Evolutionary conservation across 2,113 vertebrate species (phyloP), one percentile per base, ranked within the genome.

Genomic region (Emydocephalus ijimae): DNA sequence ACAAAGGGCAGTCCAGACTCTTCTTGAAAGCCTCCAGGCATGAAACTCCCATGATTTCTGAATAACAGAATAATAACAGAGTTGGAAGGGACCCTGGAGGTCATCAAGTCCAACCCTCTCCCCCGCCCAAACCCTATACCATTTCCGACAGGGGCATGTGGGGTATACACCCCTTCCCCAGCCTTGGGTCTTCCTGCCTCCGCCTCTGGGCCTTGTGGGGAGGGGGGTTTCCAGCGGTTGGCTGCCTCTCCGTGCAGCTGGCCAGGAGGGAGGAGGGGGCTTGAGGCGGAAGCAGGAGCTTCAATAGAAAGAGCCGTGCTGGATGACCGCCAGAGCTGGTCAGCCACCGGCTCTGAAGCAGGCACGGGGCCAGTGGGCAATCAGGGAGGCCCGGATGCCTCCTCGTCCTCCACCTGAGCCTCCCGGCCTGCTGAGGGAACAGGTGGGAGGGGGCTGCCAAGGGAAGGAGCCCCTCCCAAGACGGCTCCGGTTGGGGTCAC

Each of bases 181-280:
- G 4, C 50, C 24, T 48, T 15, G 11, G 45, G 26, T 10, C 39
- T 52, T 52, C 86, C 48, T 52, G 26, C 20, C 45, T 61, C 64
- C 57, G 15, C 26, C 29, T n/a, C 34, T 45, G 61, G 85, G 18
- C 48, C 34, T 15, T 11, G 18, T 20, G 5, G 43, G 50, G 59
- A 29, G 87, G 11, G 87, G 64, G 61, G 10, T 9, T 85, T 50
- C 69, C 52, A 34, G 57, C 52, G 7, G 87, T n/a, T 59, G 87
- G 87, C 91, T 39, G 91, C 50, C 6, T 48, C 92, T 89, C 20
- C 11, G 54, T 52, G 92, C 92, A 92, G 88, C 92, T 92, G 92
- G 87, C 91, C 21, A 48, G 6, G 61, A 57, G 89, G 85, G 45
- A 64, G 64, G 91, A 64, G 85, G 87, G 91, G 43, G 87, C 34